Base-by-base conservation (phyloP, 2,797 vertebrate species). In the Mallotus villosus region DNA sequence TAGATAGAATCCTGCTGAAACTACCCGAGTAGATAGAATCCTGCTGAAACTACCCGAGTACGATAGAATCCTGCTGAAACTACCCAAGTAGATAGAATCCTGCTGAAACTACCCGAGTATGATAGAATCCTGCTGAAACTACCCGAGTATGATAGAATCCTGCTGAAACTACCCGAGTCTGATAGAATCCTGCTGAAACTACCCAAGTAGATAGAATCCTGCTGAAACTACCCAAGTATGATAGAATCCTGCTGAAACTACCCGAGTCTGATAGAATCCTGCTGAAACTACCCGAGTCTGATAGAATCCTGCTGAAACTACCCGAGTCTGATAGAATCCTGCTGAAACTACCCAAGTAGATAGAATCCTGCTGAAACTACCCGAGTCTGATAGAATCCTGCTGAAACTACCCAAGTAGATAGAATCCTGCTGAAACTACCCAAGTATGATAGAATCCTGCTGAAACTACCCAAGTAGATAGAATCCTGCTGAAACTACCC, bases 171-270 rank as follows among this genome's bases (percentile, higher is more conserved):
- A 61, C 57, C 41, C 41, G 21, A 46, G 60, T 46, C 8, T 59
- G 72, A 66, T 41, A 63, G 67, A 59, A 68, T 62, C 53, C 73
- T 22, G 68, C 14, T 27, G 2, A 59, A 68, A 77, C 63, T 67
- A 61, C 57, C 29, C 55, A 21, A 41, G 60, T 41, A n/a, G n/a
- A n/a, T n/a, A 63, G 67, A 59, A 70, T 62, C 53, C 73, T 22
- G 69, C 14, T 27, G 1, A 59, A 68, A 77, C 63, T 68, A 59
- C 57, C 41, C 49, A n/a, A 12, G 60, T 41, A 7, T n/a, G 71
- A 63, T 41, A 63, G 65, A 59, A 68, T 62, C 53, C 73, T 22
- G 68, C 14, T 27, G 2, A 59, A 68, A 77, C 63, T 68, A 61
- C 57, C 41, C 41, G 21, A 46, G 60, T 46, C 8, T 59, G 72